Evolutionary conservation across 64 coral and sea anemone genomes (phyloP), one percentile per base, ranked within the genome.

Genomic region (Montipora sp.): DNA sequence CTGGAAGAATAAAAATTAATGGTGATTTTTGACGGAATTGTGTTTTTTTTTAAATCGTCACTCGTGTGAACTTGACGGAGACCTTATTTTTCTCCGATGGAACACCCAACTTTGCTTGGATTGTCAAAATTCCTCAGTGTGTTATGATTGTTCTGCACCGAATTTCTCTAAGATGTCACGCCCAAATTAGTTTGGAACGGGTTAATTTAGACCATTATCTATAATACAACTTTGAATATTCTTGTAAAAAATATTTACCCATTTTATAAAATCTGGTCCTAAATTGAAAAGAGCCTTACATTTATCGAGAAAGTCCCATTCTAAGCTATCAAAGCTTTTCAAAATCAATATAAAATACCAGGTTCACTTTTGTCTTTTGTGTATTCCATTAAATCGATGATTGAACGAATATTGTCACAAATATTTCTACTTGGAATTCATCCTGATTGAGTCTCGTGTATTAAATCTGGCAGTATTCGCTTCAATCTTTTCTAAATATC

Each of bases 191-290:
- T 36, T 36, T 36, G 0, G 2, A 36, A 36, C 36, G 36, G 0
- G 36, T 36, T 36, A 36, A 36, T 36, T 36, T 13, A 91, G 51
- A 48, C 60, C 66, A 19, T 81, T 81, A 57, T 83, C 75, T 13
- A 91, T 83, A 13, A 73, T 48, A 14, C 89, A 75, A 47, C 83
- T 93, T 36, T 77, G 5, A 14, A 87, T 77, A n/a, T 23, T 8
- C 0, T 71, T 93, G 65, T 93, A 93, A 16, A 93, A 71, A 15
- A 82, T 69, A 53, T 90, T 65, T 49, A 91, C 67, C 89, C 89
- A 91, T 43, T 46, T 67, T 47, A 79, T 87, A 16, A 80, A 75
- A 10, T 55, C 75, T 45, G 83, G 23, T 69, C 83, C 83, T 68
- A 87, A 93, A 24, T 83, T 83, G 43, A 91, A 83, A 6, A 8